Base-by-base conservation (phyloP, 2,113 vertebrate genomes). In the Rafetus swinhoei region DNA sequence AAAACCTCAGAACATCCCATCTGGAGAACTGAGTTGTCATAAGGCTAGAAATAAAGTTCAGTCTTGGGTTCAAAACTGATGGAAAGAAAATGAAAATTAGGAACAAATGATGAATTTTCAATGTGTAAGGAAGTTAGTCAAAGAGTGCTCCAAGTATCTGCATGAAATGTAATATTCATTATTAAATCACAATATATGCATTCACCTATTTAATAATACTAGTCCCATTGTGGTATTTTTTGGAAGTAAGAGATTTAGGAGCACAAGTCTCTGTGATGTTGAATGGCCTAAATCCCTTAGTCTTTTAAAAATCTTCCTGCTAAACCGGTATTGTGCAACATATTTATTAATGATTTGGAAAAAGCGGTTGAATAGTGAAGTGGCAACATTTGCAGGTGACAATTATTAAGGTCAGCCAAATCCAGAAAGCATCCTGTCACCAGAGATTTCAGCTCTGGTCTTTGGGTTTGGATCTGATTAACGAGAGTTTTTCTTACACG, bases 371-470 rank as follows among this genome's bases (percentile, higher is more conserved):
- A 84, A 77, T 27, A 59, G 54, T 83, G 60, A 1, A 0, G 79
- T 5, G 27, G 50, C 59, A 85, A 39, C 35, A 59, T 53, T 57
- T 89, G 15, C 4, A 86, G n/a, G 52, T 84, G 79, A 24, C 74
- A 77, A 22, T 77, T 77, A 77, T 50, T 50, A 50, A 27, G 74
- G 24, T 25, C 74, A 77, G 4, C 25, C 74, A 69, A 57, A 53
- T 74, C 81, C 90, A 74, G 59, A 45, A 57, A 79, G 0, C 1
- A 83, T 25, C 72, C 39, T 87, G 82, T 32, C 45, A 74, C 10
- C 0, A 0, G 19, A 0, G 1, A 74, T 11, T 0, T 0, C 74
- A 72, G 80, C 19, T 21, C 65, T 72, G 29, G 24, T 72, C 11
- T 24, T 45, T 3, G 1, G 27, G 2, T 80, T n/a, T 54, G 79